Evolutionary conservation across 2,113 vertebrate genomes (phyloP), one percentile per base, ranked within the genome.

Genomic region (Rhynchomys soricoides): DNA sequence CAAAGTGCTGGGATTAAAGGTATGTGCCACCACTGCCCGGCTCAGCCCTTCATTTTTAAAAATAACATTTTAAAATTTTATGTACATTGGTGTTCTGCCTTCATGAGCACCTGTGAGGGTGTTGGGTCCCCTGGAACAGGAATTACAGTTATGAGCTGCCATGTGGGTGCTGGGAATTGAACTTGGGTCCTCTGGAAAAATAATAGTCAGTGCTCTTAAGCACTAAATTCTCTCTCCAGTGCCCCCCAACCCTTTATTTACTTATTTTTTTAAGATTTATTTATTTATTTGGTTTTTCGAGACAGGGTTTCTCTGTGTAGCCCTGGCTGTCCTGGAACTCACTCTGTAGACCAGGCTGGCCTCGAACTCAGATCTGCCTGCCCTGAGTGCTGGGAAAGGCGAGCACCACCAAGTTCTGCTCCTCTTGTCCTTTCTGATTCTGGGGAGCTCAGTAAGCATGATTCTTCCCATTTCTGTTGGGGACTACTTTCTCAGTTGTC

Each of bases 401-500:
- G 2, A 31, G 64, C 64, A 29, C 29, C 12, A 66, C 64, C 26
- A 13, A 1, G 29, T 12, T 12, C 64, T 68, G 64, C 12, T 34
- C 26, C 57, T 85, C 52, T 85, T 59, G 40, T 12, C 40, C 26
- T 43, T 94, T 66, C 21, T 86, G 66, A 4, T 78, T 34, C 57
- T 81, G 12, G 45, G 52, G 24, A 89, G 34, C 5, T 24, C 26
- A 79, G 22, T 29, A 74, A 79, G 29, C 13, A 74, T 50, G 45
- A 85, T 10, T 94, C 37, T 13, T 85, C 3, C 12, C 7, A 37
- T n/a, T n/a, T 81, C 77, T 55, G 17, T 4, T 22, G 17, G 17
- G 57, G 52, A 45, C 15, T 83, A 48, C 55, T 89, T 91, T 95
- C 62, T 95, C 52, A 95, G 45, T 82, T 26, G 90, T 6, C 85